A percentile compares a stretch with the other conserved stretches of the same genome.
Evolutionary conservation across 2,888 invertebrate genomes (phyloP).

Genomic region (Phlogophora meticulosa): DNA sequence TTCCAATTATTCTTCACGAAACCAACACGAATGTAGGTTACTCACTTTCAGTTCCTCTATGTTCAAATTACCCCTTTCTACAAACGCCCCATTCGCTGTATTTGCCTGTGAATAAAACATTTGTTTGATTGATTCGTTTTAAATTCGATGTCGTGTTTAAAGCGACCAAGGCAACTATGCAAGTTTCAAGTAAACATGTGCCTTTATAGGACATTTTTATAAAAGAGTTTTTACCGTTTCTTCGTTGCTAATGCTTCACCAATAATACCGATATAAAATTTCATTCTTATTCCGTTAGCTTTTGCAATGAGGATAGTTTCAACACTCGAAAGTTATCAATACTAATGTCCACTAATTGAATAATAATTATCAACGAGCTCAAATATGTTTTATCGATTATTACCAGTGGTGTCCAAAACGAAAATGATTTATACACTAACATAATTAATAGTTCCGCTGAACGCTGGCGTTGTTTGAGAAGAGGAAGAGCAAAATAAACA

Average conservation of each 20-base stretch:
- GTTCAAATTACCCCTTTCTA: neutral
- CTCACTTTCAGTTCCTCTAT: neutral
- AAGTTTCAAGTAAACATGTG: too few species aligned
- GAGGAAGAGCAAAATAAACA: too few species aligned
- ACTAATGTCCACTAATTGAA: neutral
- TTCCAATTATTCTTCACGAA: neutral
- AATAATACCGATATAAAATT: neutral
- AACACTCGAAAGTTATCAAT: neutral
- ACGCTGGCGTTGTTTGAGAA: too few species aligned
- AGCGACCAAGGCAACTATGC: neutral
- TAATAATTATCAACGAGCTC: neutral
- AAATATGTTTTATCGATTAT: neutral
- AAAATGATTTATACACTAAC: too few species aligned
- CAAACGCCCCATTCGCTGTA: too few species aligned
- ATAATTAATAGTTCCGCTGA: too few species aligned
- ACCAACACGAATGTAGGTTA: neutral
- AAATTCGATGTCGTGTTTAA: neutral
- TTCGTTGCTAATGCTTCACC: neutral
- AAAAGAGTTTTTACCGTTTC: neutral
- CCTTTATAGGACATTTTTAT: neutral
- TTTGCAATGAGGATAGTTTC: neutral
- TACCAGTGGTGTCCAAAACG: too few species aligned
- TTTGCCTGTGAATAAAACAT: conserved; percentile 1
- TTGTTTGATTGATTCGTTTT: conserved; percentile 3
- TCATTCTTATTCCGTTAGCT: neutral